Conservation (phyloP, 2,888 invertebrate species). For the Bimastos eiseni region DNA sequence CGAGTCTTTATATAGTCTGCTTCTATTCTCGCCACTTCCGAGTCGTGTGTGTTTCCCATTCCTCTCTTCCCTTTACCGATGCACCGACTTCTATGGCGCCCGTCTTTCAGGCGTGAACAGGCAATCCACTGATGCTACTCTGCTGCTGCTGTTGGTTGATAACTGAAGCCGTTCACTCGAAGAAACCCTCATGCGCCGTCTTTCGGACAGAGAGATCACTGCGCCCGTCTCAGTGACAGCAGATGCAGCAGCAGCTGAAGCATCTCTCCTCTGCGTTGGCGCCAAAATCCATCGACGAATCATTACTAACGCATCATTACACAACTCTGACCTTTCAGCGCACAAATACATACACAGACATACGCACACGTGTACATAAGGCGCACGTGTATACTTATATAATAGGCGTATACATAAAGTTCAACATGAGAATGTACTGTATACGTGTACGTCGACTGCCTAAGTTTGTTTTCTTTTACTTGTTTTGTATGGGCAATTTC, state of each 20-base stretch:
- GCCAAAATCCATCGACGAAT: neutral
- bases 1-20: slow-evolving; percentile 34
- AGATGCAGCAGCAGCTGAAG: neutral
- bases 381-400: neutral
- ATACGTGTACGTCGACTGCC: neutral
- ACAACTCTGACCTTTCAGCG: neutral
- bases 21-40: slow-evolving; percentile 37
- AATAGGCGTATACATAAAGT: neutral
- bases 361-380: too few species aligned
- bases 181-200: neutral
- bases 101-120: neutral
- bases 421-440: neutral
- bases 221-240: neutral
- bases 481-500: too few species aligned
- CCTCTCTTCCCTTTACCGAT: neutral
- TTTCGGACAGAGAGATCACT: neutral
- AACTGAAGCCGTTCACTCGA: neutral
- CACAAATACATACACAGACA: neutral
- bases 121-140: neutral
- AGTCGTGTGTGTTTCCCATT: slow-evolving; percentile 39
- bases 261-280: neutral
- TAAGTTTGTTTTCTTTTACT: too few species aligned
- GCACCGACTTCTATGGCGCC: neutral
- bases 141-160: neutral
- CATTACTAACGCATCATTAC: neutral